Evolutionary conservation across 30 jellyfish, hydroid and myxozoan species (phyloP).

Genomic region (Turritopsis rubra): DNA sequence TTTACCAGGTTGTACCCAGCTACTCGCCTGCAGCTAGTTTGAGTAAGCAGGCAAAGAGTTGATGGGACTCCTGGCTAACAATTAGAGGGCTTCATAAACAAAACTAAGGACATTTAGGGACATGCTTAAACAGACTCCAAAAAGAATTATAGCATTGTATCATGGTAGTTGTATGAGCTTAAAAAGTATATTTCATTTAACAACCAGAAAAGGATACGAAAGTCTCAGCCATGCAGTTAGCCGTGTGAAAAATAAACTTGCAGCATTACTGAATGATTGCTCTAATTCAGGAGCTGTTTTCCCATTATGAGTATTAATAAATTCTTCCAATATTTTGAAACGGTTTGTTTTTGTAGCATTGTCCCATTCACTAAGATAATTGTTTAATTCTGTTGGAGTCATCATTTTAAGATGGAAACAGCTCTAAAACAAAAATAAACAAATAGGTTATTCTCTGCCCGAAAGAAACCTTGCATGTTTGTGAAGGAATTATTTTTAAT

Average conservation of each 20-base stretch:
- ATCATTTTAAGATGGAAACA: background rate
- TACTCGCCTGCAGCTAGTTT: too few relatives aligned
- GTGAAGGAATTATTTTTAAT: too few relatives aligned
- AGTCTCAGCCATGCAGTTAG: constrained; percentile 85
- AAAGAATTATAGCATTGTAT: too few relatives aligned
- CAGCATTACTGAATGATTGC: constrained; percentile 41
- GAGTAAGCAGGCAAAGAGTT: too few relatives aligned
- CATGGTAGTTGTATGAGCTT: too few relatives aligned
- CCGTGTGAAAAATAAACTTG: constrained; percentile 79
- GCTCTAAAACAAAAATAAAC: background rate
- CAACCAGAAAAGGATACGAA: constrained; percentile 53
- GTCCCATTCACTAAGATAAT: constrained; percentile 64
- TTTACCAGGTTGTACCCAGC: too few relatives aligned
- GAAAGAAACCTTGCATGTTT: too few relatives aligned
- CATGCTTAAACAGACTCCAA: too few relatives aligned
- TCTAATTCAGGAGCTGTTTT: constrained; percentile 87
- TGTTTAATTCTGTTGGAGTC: constrained; percentile 36
- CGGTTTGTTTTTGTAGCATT: constrained; percentile 58
- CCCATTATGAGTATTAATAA: constrained; percentile 46
- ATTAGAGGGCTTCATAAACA: too few relatives aligned
- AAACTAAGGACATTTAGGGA: too few relatives aligned
- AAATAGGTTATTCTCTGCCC: background rate
- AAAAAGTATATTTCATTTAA: too few relatives aligned
- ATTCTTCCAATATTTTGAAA: constrained; percentile 39
- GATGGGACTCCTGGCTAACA: too few relatives aligned